phyloP scores from a whole-genome alignment of 1,140 invertebrate species.

The Lasioglossum albipes region DNA sequence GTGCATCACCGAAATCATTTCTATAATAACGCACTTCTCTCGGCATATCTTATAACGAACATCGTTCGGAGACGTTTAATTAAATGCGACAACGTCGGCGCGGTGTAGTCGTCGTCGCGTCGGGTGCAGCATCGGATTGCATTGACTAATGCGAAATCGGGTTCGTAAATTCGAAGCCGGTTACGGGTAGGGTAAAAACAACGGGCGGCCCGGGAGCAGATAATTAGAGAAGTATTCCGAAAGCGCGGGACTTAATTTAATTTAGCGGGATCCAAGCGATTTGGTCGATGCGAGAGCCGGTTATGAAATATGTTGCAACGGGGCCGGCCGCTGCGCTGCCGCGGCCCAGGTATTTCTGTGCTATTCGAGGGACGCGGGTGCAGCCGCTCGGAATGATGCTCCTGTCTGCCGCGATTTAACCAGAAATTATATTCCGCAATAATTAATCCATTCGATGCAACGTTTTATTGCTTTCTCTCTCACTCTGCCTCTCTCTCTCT shows the following conservation, averaged over 20 bases:
- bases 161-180: conserved; percentile 13
- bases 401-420: too few relatives aligned
- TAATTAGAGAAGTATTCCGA: conserved; percentile 32
- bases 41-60: background rate
- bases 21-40: too few relatives aligned
- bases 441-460: too few relatives aligned
- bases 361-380: background rate
- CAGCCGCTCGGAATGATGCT: background rate
- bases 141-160: background rate
- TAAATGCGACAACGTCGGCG: background rate
- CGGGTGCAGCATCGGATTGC: background rate
- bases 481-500: too few relatives aligned
- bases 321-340: background rate
- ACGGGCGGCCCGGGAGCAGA: background rate
- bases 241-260: conserved; percentile 18
- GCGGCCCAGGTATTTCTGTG: background rate
- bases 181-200: background rate
- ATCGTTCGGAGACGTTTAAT: background rate
- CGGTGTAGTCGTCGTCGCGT: background rate
- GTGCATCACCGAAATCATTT: too few relatives aligned
- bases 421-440: too few relatives aligned
- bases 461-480: too few relatives aligned
- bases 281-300: background rate
- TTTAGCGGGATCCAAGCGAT: background rate
- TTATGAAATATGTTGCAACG: conserved; percentile 1